Percentiles rank a stretch among this genome's conserved stretches.
Evolutionary conservation across 2,888 invertebrate genomes (phyloP).

Genomic region (Hydraecia micacea): DNA sequence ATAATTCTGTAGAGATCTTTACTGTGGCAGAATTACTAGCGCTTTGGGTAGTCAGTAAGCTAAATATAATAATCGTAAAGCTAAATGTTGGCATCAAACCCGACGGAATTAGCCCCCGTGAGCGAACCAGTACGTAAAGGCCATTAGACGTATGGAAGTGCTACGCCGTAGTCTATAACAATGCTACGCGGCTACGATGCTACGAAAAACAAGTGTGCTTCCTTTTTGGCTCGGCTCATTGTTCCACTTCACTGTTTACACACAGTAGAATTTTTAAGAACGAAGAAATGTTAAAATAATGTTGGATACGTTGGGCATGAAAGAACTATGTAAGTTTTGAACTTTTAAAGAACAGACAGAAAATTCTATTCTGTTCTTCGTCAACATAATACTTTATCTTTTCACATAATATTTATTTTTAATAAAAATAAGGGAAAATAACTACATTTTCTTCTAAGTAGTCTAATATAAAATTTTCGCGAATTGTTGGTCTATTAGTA

Average conservation of each 20-base stretch:
- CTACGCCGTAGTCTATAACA: constrained; percentile 69
- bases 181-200: constrained; percentile 69
- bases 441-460: not conserved
- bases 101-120: constrained; percentile 10
- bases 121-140: constrained; percentile 70
- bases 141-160: constrained; percentile 61
- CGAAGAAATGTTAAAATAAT: constrained; percentile 20
- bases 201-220: constrained; percentile 69
- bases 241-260: constrained; percentile 49
- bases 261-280: constrained; percentile 44
- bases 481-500: not conserved
- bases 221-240: constrained; percentile 64
- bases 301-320: not conserved
- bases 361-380: no score
- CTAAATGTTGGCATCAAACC: constrained; percentile 25
- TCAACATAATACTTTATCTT: not conserved
- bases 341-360: not conserved
- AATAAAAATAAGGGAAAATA: not conserved
- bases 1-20: constrained; percentile 3
- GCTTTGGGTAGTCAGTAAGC: constrained; percentile 14
- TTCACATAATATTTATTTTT: not conserved
- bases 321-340: not conserved
- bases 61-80: constrained; percentile 32
- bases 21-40: not conserved
- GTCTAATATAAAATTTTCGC: not conserved